Evolutionary conservation across 2,888 invertebrate species (phyloP).

Genomic region (Halictus quadricinctus): DNA sequence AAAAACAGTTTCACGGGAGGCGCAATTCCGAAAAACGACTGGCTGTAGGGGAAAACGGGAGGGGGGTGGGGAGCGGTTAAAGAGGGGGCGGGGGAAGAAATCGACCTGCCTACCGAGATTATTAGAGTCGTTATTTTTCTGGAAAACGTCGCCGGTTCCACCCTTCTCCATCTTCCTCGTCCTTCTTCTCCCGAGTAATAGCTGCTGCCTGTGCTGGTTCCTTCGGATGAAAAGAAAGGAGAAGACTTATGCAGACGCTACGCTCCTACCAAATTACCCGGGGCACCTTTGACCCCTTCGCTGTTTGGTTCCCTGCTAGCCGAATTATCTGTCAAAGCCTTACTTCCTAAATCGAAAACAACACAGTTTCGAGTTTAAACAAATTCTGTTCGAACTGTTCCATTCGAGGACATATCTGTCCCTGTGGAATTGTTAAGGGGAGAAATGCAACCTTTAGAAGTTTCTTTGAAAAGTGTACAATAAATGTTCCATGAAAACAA

Average conservation of each 20-base stretch:
- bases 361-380: neutral
- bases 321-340: slow-evolving; percentile 4
- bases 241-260: slow-evolving; percentile 55
- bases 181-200: slow-evolving; percentile 54
- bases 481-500: neutral
- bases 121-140: slow-evolving; percentile 77
- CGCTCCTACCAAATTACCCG: slow-evolving; percentile 54
- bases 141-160: slow-evolving; percentile 59
- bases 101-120: slow-evolving; percentile 71
- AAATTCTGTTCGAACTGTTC: neutral
- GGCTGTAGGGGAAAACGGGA: slow-evolving; percentile 36
- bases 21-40: slow-evolving; percentile 68
- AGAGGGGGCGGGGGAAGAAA: slow-evolving; percentile 58
- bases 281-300: slow-evolving; percentile 51
- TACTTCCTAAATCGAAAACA: neutral
- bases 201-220: slow-evolving; percentile 54
- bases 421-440: neutral
- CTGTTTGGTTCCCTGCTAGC: slow-evolving; percentile 7
- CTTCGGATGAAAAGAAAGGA: slow-evolving; percentile 40
- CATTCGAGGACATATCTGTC: neutral
- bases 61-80: slow-evolving; percentile 47
- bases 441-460: neutral
- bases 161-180: slow-evolving; percentile 20
- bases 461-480: neutral
- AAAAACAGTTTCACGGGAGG: slow-evolving; percentile 65